Base-by-base conservation (phyloP, 2,797 vertebrate genomes). In the Pogoniulus pusillus region DNA sequence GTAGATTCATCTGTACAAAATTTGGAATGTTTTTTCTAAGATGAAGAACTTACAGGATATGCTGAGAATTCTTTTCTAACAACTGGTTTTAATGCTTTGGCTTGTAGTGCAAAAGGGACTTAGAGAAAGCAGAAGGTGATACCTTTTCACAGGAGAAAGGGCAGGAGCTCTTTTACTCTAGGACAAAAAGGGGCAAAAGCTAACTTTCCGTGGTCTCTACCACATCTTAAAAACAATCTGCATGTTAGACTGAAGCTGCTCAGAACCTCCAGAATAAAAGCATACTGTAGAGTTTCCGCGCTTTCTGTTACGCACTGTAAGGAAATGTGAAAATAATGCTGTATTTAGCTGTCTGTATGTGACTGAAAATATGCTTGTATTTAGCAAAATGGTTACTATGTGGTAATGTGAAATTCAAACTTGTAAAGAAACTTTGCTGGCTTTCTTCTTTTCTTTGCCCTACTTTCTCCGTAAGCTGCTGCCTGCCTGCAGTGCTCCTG, bases 321-420 rank as follows among this genome's bases (percentile, higher is more conserved):
- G 3, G 77, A 97, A 96, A 96, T 96, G 97, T 97, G 97, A 97
- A 94, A 78, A 96, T 95, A 95, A 91, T 63, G 96, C 97, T 97
- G 95, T 97, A 97, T 96, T 96, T 97, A 98, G 97, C 97, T 96
- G 96, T 98, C 97, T 97, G 96, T 98, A 96, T 83, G 97, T 97
- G 97, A 97, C 97, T 97, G 97, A 95, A 97, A 97, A 97, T 93
- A 97, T 98, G 98, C 98, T 96, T 98, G 97, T 98, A 98, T 96
- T 98, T 98, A 98, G 98, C 98, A 98, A 97, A 98, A 97, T 96
- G 96, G 92, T 97, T 98, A 98, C 98, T 94, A 90, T 17, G 97
- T 98, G 96, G 96, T 96, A 92, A 86, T 94, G 96, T 97, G 97
- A 97, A 95, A 97, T 97, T 96, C 94, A 93, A 95, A 95, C 95